Conservation (phyloP, 2,888 invertebrate species). For the Tuberolachnus salignus region DNA sequence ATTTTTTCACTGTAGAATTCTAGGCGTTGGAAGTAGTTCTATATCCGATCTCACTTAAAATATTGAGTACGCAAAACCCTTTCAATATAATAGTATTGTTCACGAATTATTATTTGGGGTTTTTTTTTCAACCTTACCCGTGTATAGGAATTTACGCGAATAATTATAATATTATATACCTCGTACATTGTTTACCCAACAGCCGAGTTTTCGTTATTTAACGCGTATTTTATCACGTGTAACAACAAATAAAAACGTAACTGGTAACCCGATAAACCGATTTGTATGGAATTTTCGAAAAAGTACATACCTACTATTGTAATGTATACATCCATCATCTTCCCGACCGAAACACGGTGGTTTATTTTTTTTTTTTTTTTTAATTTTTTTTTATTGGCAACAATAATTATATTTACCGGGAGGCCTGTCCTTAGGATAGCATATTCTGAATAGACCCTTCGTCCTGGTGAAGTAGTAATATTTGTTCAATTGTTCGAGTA, state of each 20-base stretch:
- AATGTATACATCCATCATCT: too few species aligned
- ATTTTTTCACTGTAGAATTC: neutral
- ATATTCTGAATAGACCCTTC: constrained; percentile 90
- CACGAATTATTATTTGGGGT: constrained; percentile 7
- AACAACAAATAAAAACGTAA: constrained; percentile 1
- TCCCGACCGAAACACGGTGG: neutral
- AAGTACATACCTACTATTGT: neutral
- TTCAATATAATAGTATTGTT: neutral
- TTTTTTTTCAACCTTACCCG: neutral
- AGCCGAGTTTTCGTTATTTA: constrained; percentile 2
- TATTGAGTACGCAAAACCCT: neutral
- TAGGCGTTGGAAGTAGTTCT: neutral
- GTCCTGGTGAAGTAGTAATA: constrained; percentile 91
- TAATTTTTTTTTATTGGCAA: neutral
- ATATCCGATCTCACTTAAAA: neutral
- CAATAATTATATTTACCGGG: constrained; percentile 69
- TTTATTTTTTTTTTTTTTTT: neutral
- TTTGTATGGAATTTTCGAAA: constrained; percentile 29
- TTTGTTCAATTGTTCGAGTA: constrained; percentile 81
- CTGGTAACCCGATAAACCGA: constrained; percentile 15
- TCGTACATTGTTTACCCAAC: constrained; percentile 6
- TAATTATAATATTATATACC: neutral
- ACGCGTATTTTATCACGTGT: neutral
- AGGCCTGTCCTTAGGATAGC: constrained; percentile 91
- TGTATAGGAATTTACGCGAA: neutral